Evolutionary conservation across 2,888 invertebrate species (phyloP), one percentile per base, ranked within the genome.

Genomic region (Caenorhabditis sp.): DNA sequence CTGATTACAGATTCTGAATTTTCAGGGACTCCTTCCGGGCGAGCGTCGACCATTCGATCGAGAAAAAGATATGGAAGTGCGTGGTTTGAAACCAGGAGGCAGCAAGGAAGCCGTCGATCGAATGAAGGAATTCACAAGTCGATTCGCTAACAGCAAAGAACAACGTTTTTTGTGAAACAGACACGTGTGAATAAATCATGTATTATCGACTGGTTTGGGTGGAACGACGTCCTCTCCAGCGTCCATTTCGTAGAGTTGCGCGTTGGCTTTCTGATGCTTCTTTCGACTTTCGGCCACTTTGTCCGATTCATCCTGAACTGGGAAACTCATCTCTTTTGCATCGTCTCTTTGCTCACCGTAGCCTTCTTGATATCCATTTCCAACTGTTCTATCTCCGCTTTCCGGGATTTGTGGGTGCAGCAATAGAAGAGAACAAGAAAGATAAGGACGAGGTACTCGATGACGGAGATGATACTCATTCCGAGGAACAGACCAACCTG

Each of bases 401-500:
- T 77, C 30, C 81, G 43, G 13, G 61, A 52, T 53, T 79, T 80
- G 56, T 82, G 84, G 2, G 80, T 83, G 30, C 76, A 55, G 43
- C 81, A 81, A 32, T 81, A 81, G 53, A 73, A 71, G 27, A 68
- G 52, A 11, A 84, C 59, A 13, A 84, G 62, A 20, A 83, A 65
- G 24, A 83, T 20, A 0, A 84, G 62, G 0, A 82, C 81, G 15
- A 76, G 30, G 30, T 77, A 56, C 46, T 84, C 84, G 24, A 82
- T 74, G 11, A 78, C 66, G 8, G 82, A 80, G 17, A 83, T 83
- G 50, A 83, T 82, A 41, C 79, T 79, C 82, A 82, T 81, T 53
- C 83, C 90, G 8, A 90, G 80, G 89, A 89, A 90, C 27, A 90
- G 81, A 2, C 90, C 90, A 15, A 89, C 84, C 73, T 90, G 89